A percentile compares a stretch with the other conserved stretches of the same genome.
These are phyloP conservation scores for Eurois occulta DNA, from an alignment of 2,888 invertebrate genomes.

Conservation along the genomic window DNA sequence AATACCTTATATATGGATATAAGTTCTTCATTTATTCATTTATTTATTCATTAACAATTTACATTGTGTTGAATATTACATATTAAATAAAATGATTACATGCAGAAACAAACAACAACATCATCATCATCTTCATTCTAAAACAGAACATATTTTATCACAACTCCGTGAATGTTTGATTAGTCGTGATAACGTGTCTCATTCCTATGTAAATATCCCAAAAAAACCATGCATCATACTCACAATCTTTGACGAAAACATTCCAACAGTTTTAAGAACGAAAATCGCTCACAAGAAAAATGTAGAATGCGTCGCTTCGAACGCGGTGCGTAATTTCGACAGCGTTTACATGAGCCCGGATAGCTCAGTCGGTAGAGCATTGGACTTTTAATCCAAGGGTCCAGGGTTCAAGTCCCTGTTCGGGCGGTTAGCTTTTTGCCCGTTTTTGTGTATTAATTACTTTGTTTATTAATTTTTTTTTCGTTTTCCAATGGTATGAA, in stretches of 20 bases:
- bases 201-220: constrained; percentile 6
- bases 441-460: not conserved
- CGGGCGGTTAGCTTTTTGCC: constrained; percentile 80
- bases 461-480: not conserved
- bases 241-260: constrained; percentile 5
- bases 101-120: too few species aligned
- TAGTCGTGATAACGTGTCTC: constrained; percentile 8
- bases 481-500: not conserved
- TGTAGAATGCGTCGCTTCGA: constrained; percentile 22
- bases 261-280: not conserved
- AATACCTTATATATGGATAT: too few species aligned
- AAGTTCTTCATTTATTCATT: too few species aligned
- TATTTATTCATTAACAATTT: too few species aligned
- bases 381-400: constrained; percentile 91
- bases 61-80: too few species aligned
- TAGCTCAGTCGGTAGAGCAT: constrained; percentile 91
- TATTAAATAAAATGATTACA: too few species aligned
- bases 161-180: constrained; percentile 2
- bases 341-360: constrained; percentile 78
- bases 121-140: not conserved
- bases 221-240: constrained; percentile 1
- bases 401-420: constrained; percentile 91
- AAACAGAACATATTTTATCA: not conserved
- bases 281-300: not conserved
- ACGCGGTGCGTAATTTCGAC: constrained; percentile 67